Evolutionary conservation across 2,888 invertebrate species (phyloP).

Genomic region (Tiphia femorata): DNA sequence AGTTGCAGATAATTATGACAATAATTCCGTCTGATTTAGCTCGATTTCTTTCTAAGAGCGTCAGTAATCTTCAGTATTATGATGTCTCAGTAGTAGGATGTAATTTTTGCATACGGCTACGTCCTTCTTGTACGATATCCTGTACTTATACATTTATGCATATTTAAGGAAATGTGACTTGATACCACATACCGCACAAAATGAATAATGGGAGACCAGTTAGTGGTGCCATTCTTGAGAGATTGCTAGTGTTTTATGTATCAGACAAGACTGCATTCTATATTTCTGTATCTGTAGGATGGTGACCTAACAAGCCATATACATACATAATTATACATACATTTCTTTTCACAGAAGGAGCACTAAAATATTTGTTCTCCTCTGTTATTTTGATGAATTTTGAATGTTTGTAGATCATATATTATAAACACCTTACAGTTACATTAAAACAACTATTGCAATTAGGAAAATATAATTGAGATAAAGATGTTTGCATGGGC

Average conservation of each 20-base stretch:
- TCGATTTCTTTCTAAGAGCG: slow-evolving; percentile 25
- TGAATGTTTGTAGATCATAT: slow-evolving; percentile 44
- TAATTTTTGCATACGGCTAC: slow-evolving; percentile 23
- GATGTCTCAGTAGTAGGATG: slow-evolving; percentile 13
- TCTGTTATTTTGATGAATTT: slow-evolving; percentile 44
- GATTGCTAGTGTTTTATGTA: slow-evolving; percentile 19
- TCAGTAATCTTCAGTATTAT: slow-evolving; percentile 30
- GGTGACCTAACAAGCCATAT: slow-evolving; percentile 33
- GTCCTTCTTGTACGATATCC: slow-evolving; percentile 39
- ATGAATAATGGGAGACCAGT: slow-evolving; percentile 13
- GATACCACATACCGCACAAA: slow-evolving; percentile 43
- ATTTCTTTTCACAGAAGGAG: slow-evolving; percentile 31
- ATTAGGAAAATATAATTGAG: slow-evolving; percentile 22
- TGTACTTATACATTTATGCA: slow-evolving; percentile 37
- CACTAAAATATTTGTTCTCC: slow-evolving; percentile 30
- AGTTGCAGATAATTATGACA: slow-evolving; percentile 46
- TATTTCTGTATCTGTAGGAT: slow-evolving; percentile 51
- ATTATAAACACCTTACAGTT: slow-evolving; percentile 32
- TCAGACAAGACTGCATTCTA: slow-evolving; percentile 42
- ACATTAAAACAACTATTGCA: slow-evolving; percentile 32
- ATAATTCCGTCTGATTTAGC: slow-evolving; percentile 50
- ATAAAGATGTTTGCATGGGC: slow-evolving; percentile 23
- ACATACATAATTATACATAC: slow-evolving; percentile 24
- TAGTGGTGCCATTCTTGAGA: slow-evolving; percentile 34
- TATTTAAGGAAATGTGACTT: slow-evolving; percentile 30